Base-by-base conservation (phyloP, 2,888 invertebrate species). In the Mycalesis mineus region DNA sequence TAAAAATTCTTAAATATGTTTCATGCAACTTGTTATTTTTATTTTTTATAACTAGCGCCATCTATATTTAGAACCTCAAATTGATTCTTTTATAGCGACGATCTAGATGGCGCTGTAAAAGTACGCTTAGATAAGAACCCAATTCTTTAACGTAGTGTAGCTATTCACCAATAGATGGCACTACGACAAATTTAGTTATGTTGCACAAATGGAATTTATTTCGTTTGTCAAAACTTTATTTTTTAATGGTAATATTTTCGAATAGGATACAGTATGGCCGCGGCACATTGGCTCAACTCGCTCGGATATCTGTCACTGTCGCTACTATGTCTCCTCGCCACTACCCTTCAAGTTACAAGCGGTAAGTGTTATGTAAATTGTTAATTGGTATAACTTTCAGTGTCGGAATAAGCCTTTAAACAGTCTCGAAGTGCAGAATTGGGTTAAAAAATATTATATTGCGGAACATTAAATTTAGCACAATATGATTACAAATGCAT, bases 231-330 rank as follows among this genome's bases (percentile, higher is more conserved):
- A 22, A 5, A 22, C 22, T 11, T 11, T 36, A 11, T 48, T 33
- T 8, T 36, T 17, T 8, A 22, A 39, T 37, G 28, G 15, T 8
- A 22, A n/a, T 49, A n/a, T 39, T 39, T 8, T 40, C 17, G 31
- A 8, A 17, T 80, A 94, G 94, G 94, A 93, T 92, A 93, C 94
- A 94, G 93, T 92, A 94, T 95, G 94, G 94, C 94, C 93, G 93
- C 94, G 92, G 93, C 92, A 94, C 92, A 93, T 92, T 92, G 94
- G 94, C 93, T 93, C 93, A 92, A 92, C 92, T 93, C 93, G 93
- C 93, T 93, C 92, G 93, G 92, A 92, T 92, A 92, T 92, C 92
- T 94, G 91, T 92, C 93, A 89, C 92, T 93, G 90, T 92, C 93
- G 89, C 92, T 94, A 85, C 91, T 94, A 90, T 93, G 93, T 88